Percentiles rank a stretch among this genome's conserved stretches.
Evolutionary conservation across 2,113 vertebrate genomes (phyloP).

Genomic region (Ploceus nigricollis): DNA sequence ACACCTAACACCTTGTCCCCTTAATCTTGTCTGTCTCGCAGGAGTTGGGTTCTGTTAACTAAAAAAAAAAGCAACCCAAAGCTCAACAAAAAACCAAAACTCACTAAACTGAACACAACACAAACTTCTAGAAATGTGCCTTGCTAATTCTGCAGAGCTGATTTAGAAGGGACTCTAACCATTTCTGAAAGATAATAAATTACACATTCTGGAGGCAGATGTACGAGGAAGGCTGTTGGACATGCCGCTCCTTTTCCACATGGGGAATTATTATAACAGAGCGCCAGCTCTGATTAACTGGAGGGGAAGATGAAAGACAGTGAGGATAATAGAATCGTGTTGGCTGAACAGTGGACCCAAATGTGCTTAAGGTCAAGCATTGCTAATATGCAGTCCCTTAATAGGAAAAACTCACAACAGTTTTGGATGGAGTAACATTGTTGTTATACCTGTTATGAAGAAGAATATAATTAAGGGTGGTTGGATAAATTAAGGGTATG

Average conservation of each 20-base stretch:
- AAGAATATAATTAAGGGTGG: neutral
- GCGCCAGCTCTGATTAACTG: neutral
- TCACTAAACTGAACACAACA: neutral
- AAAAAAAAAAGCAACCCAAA: neutral
- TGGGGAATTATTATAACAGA: neutral
- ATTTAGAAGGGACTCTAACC: neutral
- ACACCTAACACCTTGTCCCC: too few species aligned
- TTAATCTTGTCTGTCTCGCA: neutral
- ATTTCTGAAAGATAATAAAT: conserved; percentile 37
- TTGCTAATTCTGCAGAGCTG: neutral
- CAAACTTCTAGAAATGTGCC: neutral
- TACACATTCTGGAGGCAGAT: neutral
- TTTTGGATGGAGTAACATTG: neutral
- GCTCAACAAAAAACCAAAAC: neutral
- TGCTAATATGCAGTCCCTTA: neutral
- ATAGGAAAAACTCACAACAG: neutral
- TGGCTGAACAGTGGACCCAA: neutral
- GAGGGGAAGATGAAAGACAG: conserved; percentile 13
- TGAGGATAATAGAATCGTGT: neutral
- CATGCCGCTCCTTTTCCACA: neutral
- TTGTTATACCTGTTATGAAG: neutral
- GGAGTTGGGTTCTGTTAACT: rapidly evolving
- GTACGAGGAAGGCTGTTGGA: neutral
- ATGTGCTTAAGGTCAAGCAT: conserved; percentile 32
- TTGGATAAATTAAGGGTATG: neutral